A percentile compares a stretch with the other conserved stretches of the same genome.
These are phyloP conservation scores for Philhelius pedissequus DNA, from an alignment of 2,888 invertebrate genomes.

Conservation along the genomic window DNA sequence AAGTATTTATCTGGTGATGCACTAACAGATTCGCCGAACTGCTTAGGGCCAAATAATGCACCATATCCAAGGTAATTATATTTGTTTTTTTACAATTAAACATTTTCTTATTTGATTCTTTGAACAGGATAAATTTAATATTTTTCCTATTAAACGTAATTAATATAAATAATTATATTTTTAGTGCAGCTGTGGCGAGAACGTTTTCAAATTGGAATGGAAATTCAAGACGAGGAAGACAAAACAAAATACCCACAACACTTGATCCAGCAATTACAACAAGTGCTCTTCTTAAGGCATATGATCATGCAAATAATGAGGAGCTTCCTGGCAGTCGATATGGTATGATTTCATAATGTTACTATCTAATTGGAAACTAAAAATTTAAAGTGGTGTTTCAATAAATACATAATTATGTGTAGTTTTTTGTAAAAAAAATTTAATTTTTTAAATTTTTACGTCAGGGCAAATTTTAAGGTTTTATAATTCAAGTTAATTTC, in stretches of 20 bases:
- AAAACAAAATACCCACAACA: conserved; percentile 81
- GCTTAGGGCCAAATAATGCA: conserved; percentile 89
- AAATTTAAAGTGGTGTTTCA: too few relatives aligned
- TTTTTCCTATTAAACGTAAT: not conserved
- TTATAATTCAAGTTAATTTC: too few relatives aligned
- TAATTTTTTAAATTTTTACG: too few relatives aligned
- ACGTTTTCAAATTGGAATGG: conserved; percentile 86
- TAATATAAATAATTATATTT: conserved; percentile 74
- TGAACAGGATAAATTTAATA: not conserved
- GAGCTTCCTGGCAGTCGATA: conserved; percentile 76
- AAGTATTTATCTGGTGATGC: conserved; percentile 95
- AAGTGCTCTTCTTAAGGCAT: conserved; percentile 84
- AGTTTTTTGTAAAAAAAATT: too few relatives aligned
- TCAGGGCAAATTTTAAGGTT: too few relatives aligned
- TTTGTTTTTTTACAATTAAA: not conserved
- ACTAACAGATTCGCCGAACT: conserved; percentile 86
- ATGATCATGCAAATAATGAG: conserved; percentile 82
- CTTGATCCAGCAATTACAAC: conserved; percentile 88
- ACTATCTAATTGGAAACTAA: not conserved
- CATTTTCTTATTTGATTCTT: not conserved
- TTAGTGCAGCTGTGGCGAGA: conserved; percentile 87
- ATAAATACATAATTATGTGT: too few relatives aligned
- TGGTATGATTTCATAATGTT: conserved; percentile 79
- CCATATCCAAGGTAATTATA: conserved; percentile 89
- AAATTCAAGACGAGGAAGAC: conserved; percentile 85